A percentile compares a stretch with the other conserved stretches of the same genome.
phyloP scores from a whole-genome alignment of 1,140 invertebrate genomes.

The Leptopilina clavipes region DNA sequence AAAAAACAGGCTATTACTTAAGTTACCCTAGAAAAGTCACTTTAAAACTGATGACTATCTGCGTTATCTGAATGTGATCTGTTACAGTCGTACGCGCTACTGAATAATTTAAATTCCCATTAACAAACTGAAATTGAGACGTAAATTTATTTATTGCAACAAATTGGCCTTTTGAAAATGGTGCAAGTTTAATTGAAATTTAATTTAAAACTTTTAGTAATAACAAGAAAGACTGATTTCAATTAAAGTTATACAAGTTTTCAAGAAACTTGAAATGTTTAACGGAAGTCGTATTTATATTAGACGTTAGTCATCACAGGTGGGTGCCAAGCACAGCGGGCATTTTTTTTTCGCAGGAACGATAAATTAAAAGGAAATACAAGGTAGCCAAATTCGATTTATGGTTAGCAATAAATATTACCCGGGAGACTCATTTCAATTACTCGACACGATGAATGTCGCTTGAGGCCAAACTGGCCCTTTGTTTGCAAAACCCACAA shows the following conservation, averaged over 20 bases:
- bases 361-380: constrained; percentile 27
- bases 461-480: constrained; percentile 5
- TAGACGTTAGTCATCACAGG: constrained; percentile 1
- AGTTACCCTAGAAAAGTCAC: too few species aligned
- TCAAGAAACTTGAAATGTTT: not conserved
- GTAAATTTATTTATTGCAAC: too few species aligned
- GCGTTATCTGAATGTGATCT: too few species aligned
- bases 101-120: too few species aligned
- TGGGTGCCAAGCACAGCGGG: constrained; percentile 21
- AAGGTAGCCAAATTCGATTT: constrained; percentile 31
- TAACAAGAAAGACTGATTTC: not conserved
- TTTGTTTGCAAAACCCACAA: constrained; percentile 11
- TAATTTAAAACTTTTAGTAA: not conserved
- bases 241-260: not conserved
- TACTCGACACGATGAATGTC: constrained; percentile 29
- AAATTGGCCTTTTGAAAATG: too few species aligned
- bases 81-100: too few species aligned
- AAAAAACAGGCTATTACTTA: too few species aligned
- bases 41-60: too few species aligned
- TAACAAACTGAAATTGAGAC: too few species aligned
- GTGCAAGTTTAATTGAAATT: not conserved
- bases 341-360: not conserved
- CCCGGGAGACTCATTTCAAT: constrained; percentile 30
- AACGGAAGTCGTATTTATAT: not conserved
- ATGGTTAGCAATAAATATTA: constrained; percentile 22